Conservation (phyloP, 2,797 vertebrate genomes). For the Alfaro cultratus region DNA sequence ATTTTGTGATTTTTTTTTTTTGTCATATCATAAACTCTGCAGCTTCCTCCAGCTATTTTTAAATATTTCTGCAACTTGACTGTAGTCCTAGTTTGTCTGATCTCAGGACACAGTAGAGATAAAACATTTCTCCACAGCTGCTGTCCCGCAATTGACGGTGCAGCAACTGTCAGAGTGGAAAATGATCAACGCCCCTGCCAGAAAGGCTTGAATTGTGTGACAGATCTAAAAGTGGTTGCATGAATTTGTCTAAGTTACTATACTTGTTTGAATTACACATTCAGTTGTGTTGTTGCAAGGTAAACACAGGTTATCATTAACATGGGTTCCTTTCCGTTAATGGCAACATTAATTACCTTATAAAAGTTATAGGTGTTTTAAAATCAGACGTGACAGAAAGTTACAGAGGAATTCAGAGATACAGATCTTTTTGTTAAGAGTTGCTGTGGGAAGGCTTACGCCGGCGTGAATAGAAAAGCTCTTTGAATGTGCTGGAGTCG, state of each 20-base stretch:
- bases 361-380: neutral
- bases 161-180: neutral
- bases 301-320: neutral
- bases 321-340: neutral
- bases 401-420: neutral
- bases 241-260: too few species aligned
- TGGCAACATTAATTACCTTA: neutral
- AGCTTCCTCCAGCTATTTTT: neutral
- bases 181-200: neutral
- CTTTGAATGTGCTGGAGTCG: neutral
- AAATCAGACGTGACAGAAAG: neutral
- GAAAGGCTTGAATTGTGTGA: neutral
- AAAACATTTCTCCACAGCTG: neutral
- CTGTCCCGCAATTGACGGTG: neutral
- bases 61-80: neutral
- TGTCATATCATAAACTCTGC: neutral
- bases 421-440: neutral
- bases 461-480: neutral
- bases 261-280: neutral
- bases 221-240: too few species aligned
- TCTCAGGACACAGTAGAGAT: neutral
- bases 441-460: neutral
- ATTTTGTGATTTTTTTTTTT: neutral
- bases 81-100: neutral
- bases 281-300: neutral